Evolutionary conservation across 2,113 vertebrate genomes (phyloP), one percentile per base, ranked within the genome.

Genomic region (Menidia beryllina): DNA sequence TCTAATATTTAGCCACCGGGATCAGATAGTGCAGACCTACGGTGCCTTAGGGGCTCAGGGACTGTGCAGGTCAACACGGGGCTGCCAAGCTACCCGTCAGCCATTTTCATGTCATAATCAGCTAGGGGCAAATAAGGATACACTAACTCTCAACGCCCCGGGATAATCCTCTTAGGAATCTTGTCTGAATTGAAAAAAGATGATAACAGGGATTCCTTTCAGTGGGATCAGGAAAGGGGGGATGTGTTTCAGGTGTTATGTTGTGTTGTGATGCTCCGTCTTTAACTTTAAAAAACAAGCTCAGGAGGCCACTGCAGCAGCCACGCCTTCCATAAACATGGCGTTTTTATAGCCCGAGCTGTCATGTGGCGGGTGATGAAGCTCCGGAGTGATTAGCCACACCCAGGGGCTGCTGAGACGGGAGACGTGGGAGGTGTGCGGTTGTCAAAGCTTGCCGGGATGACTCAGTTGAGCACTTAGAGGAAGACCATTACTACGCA

Each of bases 391-490:
- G 83, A 86, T 86, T 81, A 77, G 85, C 79, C 81, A 83, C 87
- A 83, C 85, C 86, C 88, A 86, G 78, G 82, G 77, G 82, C 72
- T 77, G 85, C 78, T 45, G 75, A 69, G 83, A 84, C 38, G 83
- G 70, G 59, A 79, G 60, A 77, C 58, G 72, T 83, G 81, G 80
- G 89, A 84, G 84, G 84, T 84, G 83, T 89, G 88, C 69, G 82
- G 55, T 83, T 89, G 86, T 88, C 86, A 87, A 81, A 86, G 76
- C 64, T 73, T 47, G 79, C 57, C 4, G 84, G 75, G 78, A 88
- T 83, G 88, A 88, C 81, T 88, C 84, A 86, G 85, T 85, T 66
- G 84, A 86, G 84, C 85, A 87, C 76, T 88, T 88, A 87, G 78
- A 88, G 79, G 72, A 67, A 84, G 85, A 89, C 86, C 84, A 90